Conservation (phyloP, 2,888 invertebrate species). For the Dolomedes plantarius region DNA sequence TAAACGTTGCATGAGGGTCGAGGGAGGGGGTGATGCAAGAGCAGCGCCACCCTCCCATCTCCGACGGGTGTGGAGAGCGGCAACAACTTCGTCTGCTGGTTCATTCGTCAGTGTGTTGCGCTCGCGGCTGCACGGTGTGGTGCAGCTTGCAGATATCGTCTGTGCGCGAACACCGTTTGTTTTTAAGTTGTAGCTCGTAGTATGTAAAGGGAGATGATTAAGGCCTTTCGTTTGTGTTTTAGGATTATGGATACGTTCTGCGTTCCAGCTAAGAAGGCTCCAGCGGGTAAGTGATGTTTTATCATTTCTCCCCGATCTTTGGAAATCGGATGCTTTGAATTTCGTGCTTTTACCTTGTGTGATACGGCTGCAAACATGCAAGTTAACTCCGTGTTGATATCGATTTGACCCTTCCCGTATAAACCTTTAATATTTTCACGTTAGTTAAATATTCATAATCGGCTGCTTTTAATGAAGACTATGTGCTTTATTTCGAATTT, state of each 20-base stretch:
- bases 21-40: slow-evolving; percentile 13
- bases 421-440: no score
- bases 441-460: no score
- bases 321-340: no score
- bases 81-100: not conserved
- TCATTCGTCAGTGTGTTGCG: slow-evolving; percentile 57
- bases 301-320: no score
- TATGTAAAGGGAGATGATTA: not conserved
- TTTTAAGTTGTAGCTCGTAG: not conserved
- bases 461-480: no score
- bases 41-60: slow-evolving; percentile 29
- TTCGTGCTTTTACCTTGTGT: no score
- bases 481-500: no score
- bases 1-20: slow-evolving; percentile 34
- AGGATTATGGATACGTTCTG: slow-evolving; percentile 51
- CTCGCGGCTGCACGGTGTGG: not conserved
- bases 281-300: slow-evolving; percentile 27
- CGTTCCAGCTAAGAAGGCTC: slow-evolving; percentile 1
- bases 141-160: not conserved
- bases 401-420: no score
- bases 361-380: no score
- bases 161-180: slow-evolving; percentile 15
- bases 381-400: no score
- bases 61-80: slow-evolving; percentile 7
- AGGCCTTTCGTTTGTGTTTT: slow-evolving; percentile 25